phyloP scores from a whole-genome alignment of 2,888 invertebrate species.

The Pollenia amentaria region DNA sequence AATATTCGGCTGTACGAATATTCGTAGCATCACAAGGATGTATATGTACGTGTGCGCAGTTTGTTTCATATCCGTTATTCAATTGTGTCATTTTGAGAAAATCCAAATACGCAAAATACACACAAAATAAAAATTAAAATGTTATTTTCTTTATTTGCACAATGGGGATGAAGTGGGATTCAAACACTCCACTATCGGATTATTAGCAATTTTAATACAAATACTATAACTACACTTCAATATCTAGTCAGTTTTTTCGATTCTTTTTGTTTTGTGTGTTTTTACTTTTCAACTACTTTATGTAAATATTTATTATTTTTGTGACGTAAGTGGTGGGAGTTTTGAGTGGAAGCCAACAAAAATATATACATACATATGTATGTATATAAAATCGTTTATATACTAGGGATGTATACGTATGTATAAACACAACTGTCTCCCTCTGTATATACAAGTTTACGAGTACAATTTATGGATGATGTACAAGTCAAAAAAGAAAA shows the following conservation, averaged over 20 bases:
- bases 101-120: slow-evolving; percentile 71
- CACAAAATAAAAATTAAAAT: slow-evolving; percentile 55
- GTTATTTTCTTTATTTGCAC: slow-evolving; percentile 67
- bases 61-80: slow-evolving; percentile 62
- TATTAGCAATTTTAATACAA: slow-evolving; percentile 74
- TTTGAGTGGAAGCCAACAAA: not conserved
- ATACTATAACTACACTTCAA: slow-evolving; percentile 71
- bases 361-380: not conserved
- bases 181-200: slow-evolving; percentile 71
- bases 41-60: not conserved
- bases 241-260: slow-evolving; percentile 43
- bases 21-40: not conserved
- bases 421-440: not conserved
- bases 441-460: slow-evolving; percentile 14
- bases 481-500: slow-evolving; percentile 66
- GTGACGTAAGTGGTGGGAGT: not conserved
- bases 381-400: not conserved
- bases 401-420: not conserved
- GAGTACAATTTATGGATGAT: slow-evolving; percentile 43
- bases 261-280: slow-evolving; percentile 4
- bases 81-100: slow-evolving; percentile 72
- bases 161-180: slow-evolving; percentile 59
- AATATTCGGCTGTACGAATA: not conserved
- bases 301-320: slow-evolving; percentile 43
- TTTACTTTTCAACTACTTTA: slow-evolving; percentile 12